Evolutionary conservation across 2,888 invertebrate species (phyloP).

Genomic region (Tineola bisselliella): DNA sequence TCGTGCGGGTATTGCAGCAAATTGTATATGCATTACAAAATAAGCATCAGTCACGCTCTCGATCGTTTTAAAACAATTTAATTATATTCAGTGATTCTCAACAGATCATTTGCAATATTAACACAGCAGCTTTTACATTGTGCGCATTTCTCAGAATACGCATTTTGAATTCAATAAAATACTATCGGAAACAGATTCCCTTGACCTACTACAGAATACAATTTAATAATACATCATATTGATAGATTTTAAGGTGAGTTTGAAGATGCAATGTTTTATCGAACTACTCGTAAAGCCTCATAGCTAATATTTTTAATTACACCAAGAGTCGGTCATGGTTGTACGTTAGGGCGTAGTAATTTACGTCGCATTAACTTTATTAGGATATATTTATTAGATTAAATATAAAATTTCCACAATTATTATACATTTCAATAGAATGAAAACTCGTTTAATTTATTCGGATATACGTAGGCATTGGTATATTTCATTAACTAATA

Average conservation of each 20-base stretch:
- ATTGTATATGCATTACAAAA: slow-evolving; percentile 28
- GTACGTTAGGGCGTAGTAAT: neutral
- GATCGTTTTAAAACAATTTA: slow-evolving; percentile 22
- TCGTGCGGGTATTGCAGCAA: slow-evolving; percentile 18
- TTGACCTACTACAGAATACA: slow-evolving; percentile 10
- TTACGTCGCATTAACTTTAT: neutral
- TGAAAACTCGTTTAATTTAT: too few species aligned
- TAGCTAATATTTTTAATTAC: neutral
- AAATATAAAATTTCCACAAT: neutral
- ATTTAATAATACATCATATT: slow-evolving; percentile 14
- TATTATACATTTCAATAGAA: neutral
- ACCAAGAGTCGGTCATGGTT: neutral
- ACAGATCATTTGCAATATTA: neutral
- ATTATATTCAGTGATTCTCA: neutral
- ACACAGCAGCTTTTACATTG: neutral
- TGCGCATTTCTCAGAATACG: neutral
- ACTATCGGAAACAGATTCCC: neutral
- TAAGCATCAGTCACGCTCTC: slow-evolving; percentile 35
- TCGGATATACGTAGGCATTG: too few species aligned
- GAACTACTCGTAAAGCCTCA: neutral
- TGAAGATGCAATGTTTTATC: neutral
- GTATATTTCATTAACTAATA: neutral
- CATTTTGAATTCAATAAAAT: neutral
- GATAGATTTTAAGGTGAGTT: slow-evolving; percentile 1
- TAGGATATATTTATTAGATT: neutral